Evolutionary conservation across 2,888 invertebrate genomes (phyloP), one percentile per base, ranked within the genome.

Genomic region (Agrotis segetum): DNA sequence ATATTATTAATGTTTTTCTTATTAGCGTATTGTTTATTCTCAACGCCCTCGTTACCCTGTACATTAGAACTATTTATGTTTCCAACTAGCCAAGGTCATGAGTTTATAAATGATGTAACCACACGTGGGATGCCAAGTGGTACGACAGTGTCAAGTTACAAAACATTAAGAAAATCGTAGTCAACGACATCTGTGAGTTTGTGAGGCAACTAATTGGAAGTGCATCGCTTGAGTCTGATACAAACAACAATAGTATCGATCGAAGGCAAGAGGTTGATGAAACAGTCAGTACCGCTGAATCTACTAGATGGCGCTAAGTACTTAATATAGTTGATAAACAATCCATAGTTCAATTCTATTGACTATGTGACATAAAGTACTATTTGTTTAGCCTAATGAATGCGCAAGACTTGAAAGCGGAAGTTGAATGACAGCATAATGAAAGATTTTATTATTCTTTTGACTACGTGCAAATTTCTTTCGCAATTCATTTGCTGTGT

Each of bases 181-280:
- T 55, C 66, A 85, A 81, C 82, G 89, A 86, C 89, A 88, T 88
- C 89, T 89, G 52, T 84, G 66, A 53, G 53, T 59, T 63, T n/a
- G 29, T 44, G 17, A 17, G 7, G 64, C 19, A 83, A 88, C 88
- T 80, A 84, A 71, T 47, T 73, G 34, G 56, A 49, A 59, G 24
- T 59, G 70, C 19, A 52, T 58, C 56, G 63, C 29, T 67, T 19
- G 62, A 56, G 40, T 69, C 65, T 59, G 61, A 68, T 63, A 74
- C 17, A 50, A 24, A 56, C 56, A 72, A 77, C 67, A 67, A 58
- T 49, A 61, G 55, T 24, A 67, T 62, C 29, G 58, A 72, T 81
- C 47, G 58, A 68, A 63, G 47, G 19, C 47, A 49, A 53, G 52
- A 52, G 34, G 46, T 40, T 58, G 14, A 60, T 53, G 63, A 21